A percentile compares a stretch with the other conserved stretches of the same genome.
Evolutionary conservation across 1,140 invertebrate species (phyloP).

Genomic region (Meloidogyne chitwoodi): DNA sequence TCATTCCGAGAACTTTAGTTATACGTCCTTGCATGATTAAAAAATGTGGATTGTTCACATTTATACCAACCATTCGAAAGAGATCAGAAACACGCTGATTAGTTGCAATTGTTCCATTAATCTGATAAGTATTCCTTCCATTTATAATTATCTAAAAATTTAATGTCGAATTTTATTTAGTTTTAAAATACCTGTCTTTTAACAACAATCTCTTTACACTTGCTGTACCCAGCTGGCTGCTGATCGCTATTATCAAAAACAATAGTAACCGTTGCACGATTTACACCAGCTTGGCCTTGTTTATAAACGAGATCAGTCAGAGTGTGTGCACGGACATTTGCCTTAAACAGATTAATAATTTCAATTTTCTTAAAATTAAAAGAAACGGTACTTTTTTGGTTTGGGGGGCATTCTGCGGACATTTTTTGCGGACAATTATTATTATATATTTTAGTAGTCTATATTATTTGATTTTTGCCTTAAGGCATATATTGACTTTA

Average conservation of each 20-base stretch:
- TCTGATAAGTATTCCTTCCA: conserved; percentile 80
- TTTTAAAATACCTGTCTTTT: conserved; percentile 73
- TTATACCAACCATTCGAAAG: conserved; percentile 91
- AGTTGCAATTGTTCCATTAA: conserved; percentile 84
- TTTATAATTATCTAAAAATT: conserved; percentile 66
- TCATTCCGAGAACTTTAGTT: conserved; percentile 99
- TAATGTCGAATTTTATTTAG: neutral
- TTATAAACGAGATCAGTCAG: conserved; percentile 84
- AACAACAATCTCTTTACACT: conserved; percentile 84
- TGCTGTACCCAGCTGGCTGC: conserved; percentile 86
- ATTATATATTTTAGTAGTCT: too few species aligned
- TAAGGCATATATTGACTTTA: too few species aligned
- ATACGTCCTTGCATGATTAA: conserved; percentile 99
- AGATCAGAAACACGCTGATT: conserved; percentile 86
- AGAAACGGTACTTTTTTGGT: too few species aligned
- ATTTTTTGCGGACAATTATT: too few species aligned
- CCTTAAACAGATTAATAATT: too few species aligned
- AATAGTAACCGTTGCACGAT: conserved; percentile 90
- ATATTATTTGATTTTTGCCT: too few species aligned
- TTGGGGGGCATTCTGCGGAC: too few species aligned
- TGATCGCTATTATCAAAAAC: conserved; percentile 83
- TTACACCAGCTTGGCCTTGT: conserved; percentile 89
- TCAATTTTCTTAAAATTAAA: too few species aligned
- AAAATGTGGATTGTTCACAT: conserved; percentile 97
- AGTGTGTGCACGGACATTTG: conserved; percentile 67